Evolutionary conservation across 2,888 invertebrate species (phyloP).

Genomic region (Crossocerus cetratus): DNA sequence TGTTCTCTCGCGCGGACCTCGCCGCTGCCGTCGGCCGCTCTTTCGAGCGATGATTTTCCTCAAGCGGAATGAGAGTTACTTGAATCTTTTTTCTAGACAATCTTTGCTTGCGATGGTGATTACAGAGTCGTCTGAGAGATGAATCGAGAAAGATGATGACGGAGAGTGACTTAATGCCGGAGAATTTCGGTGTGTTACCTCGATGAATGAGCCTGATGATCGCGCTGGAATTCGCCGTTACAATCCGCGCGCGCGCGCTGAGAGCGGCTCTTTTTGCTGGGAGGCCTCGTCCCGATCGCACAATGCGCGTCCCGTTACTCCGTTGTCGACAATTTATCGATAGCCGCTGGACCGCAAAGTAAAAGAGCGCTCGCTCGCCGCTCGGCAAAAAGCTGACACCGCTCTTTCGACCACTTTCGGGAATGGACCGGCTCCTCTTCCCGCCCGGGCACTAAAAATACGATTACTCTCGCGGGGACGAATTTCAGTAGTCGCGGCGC

Average conservation of each 20-base stretch:
- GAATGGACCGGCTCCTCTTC: background rate
- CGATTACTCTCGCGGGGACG: background rate
- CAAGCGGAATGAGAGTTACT: too few relatives aligned
- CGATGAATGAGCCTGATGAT: conserved; percentile 3
- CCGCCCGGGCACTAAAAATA: too few relatives aligned
- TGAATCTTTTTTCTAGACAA: too few relatives aligned
- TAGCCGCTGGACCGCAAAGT: conserved; percentile 9
- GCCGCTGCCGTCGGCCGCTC: too few relatives aligned
- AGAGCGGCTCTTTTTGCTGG: conserved; percentile 21
- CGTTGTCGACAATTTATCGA: conserved; percentile 34
- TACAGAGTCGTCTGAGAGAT: too few relatives aligned
- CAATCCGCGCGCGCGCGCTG: conserved; percentile 6
- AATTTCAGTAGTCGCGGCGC: too few relatives aligned
- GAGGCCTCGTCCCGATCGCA: conserved; percentile 8
- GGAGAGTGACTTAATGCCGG: background rate
- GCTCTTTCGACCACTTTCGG: conserved; percentile 15
- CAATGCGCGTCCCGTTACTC: conserved; percentile 33
- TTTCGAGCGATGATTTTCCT: too few relatives aligned
- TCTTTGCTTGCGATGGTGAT: too few relatives aligned
- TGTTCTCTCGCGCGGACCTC: too few relatives aligned
- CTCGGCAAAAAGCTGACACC: conserved; percentile 14
- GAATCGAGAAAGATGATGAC: background rate
- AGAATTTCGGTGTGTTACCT: background rate
- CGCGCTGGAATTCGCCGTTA: conserved; percentile 20
- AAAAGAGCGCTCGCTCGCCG: conserved; percentile 10